phyloP scores from a whole-genome alignment of 35 echinoderm and acorn worm species.

The Apostichopus japonicus region DNA sequence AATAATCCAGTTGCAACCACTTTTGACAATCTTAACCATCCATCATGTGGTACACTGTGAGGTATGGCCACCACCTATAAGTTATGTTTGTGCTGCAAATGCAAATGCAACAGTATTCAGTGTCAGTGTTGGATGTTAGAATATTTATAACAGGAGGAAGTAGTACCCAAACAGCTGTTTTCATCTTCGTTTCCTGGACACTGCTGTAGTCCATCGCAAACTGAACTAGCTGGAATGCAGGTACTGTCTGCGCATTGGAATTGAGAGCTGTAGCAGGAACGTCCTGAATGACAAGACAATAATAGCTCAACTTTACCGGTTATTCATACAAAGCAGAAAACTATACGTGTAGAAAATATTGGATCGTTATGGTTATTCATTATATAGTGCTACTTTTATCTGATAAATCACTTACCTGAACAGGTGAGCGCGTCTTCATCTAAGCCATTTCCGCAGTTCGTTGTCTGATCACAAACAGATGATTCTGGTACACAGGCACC shows the following conservation, averaged over 20 bases:
- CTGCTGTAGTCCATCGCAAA: background rate
- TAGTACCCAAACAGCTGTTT: background rate
- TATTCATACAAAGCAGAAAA: too few species aligned
- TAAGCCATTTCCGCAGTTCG: background rate
- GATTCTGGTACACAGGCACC: background rate
- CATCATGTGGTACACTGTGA: too few species aligned
- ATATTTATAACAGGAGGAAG: too few species aligned
- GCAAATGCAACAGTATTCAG: too few species aligned
- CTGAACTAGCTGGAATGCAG: background rate
- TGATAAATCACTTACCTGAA: background rate
- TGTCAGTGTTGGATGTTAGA: too few species aligned
- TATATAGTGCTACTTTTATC: background rate
- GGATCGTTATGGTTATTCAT: too few species aligned
- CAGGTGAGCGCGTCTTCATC: background rate
- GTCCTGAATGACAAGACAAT: background rate
- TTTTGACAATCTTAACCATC: too few species aligned
- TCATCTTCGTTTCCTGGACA: slow-evolving; percentile 5
- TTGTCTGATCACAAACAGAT: background rate
- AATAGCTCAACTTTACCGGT: too few species aligned
- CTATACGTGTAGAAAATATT: too few species aligned
- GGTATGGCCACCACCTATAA: too few species aligned
- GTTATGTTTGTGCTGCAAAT: too few species aligned
- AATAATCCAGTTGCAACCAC: too few species aligned
- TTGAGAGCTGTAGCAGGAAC: background rate
- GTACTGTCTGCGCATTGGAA: background rate